Conservation (phyloP, 2,797 vertebrate genomes). For the Caiman crocodilus region DNA sequence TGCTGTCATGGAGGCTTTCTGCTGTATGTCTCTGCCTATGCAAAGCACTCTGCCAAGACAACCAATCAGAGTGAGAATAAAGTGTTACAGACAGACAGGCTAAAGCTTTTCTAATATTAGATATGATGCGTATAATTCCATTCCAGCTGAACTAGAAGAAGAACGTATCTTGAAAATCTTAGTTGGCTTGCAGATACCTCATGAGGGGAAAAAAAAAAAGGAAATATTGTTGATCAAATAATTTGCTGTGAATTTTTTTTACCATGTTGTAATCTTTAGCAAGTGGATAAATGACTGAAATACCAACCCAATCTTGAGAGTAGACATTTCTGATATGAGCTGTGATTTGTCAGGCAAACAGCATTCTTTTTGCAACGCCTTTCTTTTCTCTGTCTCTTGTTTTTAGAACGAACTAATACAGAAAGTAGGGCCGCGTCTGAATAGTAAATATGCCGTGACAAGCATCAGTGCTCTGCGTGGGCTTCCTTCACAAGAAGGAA, state of each 20-base stretch:
- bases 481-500: background rate
- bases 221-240: background rate
- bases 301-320: background rate
- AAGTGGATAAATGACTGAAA: background rate
- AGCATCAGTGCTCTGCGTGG: too few relatives aligned
- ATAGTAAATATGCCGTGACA: background rate
- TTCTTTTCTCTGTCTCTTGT: background rate
- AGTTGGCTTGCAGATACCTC: background rate
- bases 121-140: background rate
- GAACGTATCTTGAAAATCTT: background rate
- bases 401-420: too few relatives aligned
- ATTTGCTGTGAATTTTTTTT: slow-evolving; percentile 10
- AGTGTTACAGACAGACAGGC: background rate
- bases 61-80: background rate
- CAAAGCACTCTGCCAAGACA: too few relatives aligned
- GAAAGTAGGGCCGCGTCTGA: rapidly evolving
- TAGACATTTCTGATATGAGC: background rate
- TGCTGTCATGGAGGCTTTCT: too few relatives aligned
- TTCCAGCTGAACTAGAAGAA: background rate
- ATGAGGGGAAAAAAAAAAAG: background rate
- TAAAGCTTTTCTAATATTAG: background rate
- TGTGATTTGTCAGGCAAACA: background rate
- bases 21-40: too few relatives aligned
- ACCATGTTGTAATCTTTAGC: background rate
- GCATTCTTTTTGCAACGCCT: background rate